Conservation (phyloP, 2,797 vertebrate species). For the Anguilla pacifica region DNA sequence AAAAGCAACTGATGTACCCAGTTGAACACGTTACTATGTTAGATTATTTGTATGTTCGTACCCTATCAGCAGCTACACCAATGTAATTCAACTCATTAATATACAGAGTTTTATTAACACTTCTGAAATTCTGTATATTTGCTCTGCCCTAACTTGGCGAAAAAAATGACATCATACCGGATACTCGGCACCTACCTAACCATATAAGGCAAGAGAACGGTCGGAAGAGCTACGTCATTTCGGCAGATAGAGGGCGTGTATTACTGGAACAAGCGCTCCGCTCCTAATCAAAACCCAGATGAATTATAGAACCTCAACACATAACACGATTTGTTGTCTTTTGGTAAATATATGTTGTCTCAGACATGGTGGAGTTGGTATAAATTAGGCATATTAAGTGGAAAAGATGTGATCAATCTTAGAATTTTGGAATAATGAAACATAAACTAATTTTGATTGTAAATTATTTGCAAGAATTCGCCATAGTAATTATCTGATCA, state of each 20-base stretch:
- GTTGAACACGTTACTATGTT: background rate
- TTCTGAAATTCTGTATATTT: conserved; percentile 35
- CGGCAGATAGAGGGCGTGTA: conserved; percentile 56
- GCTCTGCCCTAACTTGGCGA: conserved; percentile 45
- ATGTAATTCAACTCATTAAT: background rate
- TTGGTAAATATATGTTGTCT: background rate
- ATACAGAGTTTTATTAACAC: background rate
- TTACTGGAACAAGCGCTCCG: conserved; percentile 69
- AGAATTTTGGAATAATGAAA: background rate
- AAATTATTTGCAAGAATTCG: background rate
- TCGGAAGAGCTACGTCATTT: conserved; percentile 67
- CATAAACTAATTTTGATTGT: background rate
- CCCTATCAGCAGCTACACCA: background rate
- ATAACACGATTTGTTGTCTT: conserved; percentile 5
- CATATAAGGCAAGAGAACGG: conserved; percentile 66
- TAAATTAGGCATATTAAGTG: background rate
- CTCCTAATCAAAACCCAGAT: conserved; percentile 25
- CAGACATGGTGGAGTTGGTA: background rate
- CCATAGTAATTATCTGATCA: background rate
- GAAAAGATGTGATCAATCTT: too few relatives aligned
- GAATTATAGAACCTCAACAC: background rate
- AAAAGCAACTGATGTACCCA: background rate
- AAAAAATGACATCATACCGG: conserved; percentile 68
- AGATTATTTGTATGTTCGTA: background rate
- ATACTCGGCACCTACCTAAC: conserved; percentile 55